Percentiles rank a stretch among this genome's conserved stretches.
phyloP scores from a whole-genome alignment of 2,888 invertebrate genomes.

The Eupithecia inturbata region DNA sequence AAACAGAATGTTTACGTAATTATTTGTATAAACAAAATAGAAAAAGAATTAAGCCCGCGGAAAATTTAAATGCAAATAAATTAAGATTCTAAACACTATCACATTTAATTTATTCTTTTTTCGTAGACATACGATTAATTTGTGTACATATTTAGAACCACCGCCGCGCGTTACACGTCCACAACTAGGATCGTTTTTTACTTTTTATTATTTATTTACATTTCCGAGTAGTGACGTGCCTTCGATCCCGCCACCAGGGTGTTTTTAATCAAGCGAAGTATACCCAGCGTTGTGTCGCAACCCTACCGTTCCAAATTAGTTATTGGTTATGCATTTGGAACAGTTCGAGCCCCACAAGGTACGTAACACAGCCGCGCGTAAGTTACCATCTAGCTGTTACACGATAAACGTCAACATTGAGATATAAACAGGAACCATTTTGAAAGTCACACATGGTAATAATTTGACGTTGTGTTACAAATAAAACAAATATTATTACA shows the following conservation, averaged over 20 bases:
- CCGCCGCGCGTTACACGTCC: constrained; percentile 62
- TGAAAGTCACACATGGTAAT: constrained; percentile 27
- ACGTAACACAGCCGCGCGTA: constrained; percentile 82
- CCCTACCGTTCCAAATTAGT: constrained; percentile 59
- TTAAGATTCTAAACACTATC: not conserved
- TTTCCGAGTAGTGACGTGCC: constrained; percentile 42
- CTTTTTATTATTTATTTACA: constrained; percentile 21
- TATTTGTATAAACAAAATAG: not conserved
- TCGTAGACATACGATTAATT: not conserved
- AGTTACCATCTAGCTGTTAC: constrained; percentile 79
- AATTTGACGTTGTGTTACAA: not conserved
- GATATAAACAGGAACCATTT: constrained; percentile 23
- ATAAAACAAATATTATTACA: not conserved
- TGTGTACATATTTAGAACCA: constrained; percentile 45
- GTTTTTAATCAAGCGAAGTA: constrained; percentile 60
- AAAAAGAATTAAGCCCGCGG: not conserved
- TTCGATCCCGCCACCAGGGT: constrained; percentile 78
- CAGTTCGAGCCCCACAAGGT: constrained; percentile 73
- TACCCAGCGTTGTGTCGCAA: constrained; percentile 67
- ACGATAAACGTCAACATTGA: constrained; percentile 42
- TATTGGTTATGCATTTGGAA: constrained; percentile 56
- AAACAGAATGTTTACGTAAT: not conserved
- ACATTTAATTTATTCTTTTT: not conserved
- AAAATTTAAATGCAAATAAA: not conserved
- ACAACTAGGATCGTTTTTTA: constrained; percentile 52